Base-by-base conservation (phyloP, 2,888 invertebrate genomes). In the Drosophila paranaensis region DNA sequence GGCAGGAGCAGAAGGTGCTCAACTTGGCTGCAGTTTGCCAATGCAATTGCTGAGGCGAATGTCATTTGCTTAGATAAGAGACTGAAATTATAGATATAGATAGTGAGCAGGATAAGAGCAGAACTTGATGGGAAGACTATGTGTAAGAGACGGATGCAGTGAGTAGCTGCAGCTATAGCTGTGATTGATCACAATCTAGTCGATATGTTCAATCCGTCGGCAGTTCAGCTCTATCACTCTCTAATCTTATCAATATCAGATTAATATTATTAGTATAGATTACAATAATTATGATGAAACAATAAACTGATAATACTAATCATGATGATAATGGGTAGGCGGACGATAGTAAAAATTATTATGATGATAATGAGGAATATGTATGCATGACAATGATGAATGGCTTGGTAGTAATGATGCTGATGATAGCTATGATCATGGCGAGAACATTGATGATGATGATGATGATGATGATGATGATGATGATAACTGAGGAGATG, bases 21-120 rank as follows among this genome's bases (percentile, higher is more conserved):
- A 50, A 56, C 46, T 67, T 50, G 53, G 43, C 20, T 33, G 51
- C 20, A 46, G 25, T 25, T 25, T 20, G 37, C 30, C 16, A 33
- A 8, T 8, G 3, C 35, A 13, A 9, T 1, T n/a, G 40, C n/a
- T 8, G 20, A 20, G 20, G n/a, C 8, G 6, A 33, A 33, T n/a
- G 35, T 3, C 35, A 37, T 37, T 13, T 37, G 11, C 43, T 20
- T 11, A 43, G 11, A 5, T 20, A 43, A 13, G 8, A 40, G n/a
- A 40, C 9, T 9, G n/a, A 0, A 40, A 16, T 9, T n/a, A 40
- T 40, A 40, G n/a, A 40, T 33, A 3, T 13, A 8, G n/a, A 8
- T 6, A 8, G 14, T 14, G 46, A 14, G 13, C 8, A 25, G 6
- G 1, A 6, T 13, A 14, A 8, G 39, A 39, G 14, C 13, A 39